These are phyloP conservation scores for Diachasmimorpha longicaudata DNA, from an alignment of 1,140 invertebrate genomes.

Conservation along the genomic window DNA sequence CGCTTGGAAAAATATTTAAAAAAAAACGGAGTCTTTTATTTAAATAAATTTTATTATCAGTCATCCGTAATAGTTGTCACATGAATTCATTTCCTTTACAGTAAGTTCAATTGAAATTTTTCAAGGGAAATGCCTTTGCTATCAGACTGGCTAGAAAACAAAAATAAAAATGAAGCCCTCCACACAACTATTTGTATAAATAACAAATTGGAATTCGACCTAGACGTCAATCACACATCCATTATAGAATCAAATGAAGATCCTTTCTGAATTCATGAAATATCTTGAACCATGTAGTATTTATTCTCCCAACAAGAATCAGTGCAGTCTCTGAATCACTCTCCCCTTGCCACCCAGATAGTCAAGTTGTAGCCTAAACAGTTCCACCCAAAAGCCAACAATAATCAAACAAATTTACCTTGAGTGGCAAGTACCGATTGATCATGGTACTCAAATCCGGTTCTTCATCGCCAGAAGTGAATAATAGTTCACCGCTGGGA, in stretches of 20 bases:
- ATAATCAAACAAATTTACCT: constrained; percentile 61
- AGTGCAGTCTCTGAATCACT: constrained; percentile 47
- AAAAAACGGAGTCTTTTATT: too few species aligned
- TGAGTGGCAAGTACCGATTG: constrained; percentile 75
- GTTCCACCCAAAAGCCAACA: constrained; percentile 25
- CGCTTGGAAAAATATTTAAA: too few species aligned
- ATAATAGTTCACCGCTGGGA: constrained; percentile 71
- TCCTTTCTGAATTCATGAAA: constrained; percentile 24
- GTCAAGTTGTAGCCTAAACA: constrained; percentile 69
- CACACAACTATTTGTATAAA: too few species aligned
- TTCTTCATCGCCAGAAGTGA: constrained; percentile 64
- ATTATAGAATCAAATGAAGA: neutral
- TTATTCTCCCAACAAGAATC: constrained; percentile 43
- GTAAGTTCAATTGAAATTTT: too few species aligned
- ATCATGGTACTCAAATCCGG: constrained; percentile 69
- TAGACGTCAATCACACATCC: too few species aligned
- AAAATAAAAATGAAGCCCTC: too few species aligned
- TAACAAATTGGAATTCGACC: neutral
- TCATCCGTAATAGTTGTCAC: too few species aligned
- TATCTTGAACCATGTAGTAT: constrained; percentile 56
- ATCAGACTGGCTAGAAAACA: neutral
- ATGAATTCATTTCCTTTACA: too few species aligned
- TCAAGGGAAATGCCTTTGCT: neutral
- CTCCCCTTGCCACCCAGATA: constrained; percentile 37
- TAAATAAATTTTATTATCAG: too few species aligned